Conservation (phyloP, 2,888 invertebrate species). For the Hemistola chrysoprasaria region DNA sequence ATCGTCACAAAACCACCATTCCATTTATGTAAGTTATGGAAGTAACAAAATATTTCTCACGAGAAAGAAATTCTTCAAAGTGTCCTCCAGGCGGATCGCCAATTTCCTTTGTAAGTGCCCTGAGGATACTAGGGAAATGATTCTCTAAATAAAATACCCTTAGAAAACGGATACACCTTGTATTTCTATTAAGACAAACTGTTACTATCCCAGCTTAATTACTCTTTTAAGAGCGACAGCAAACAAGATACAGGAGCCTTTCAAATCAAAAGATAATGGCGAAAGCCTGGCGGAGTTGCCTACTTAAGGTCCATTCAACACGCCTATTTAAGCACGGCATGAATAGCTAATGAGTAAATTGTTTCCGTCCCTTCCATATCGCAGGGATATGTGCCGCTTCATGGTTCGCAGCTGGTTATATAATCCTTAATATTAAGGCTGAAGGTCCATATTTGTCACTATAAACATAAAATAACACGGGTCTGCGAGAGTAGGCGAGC, state of each 20-base stretch:
- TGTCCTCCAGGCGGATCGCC: slow-evolving; percentile 50
- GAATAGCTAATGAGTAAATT: slow-evolving; percentile 51
- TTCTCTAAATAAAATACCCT: slow-evolving; percentile 52
- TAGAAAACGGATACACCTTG: slow-evolving; percentile 37
- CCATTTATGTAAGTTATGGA: slow-evolving; percentile 28
- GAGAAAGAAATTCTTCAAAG: slow-evolving; percentile 47
- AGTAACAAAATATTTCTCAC: slow-evolving; percentile 35
- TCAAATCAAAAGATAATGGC: slow-evolving; percentile 23
- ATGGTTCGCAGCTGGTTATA: slow-evolving; percentile 29
- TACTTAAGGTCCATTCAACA: slow-evolving; percentile 28
- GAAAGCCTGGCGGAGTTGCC: slow-evolving; percentile 6
- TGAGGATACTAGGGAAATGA: slow-evolving; percentile 61
- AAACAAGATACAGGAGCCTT: slow-evolving; percentile 2
- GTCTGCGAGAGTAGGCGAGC: slow-evolving; percentile 40
- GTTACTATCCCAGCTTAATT: slow-evolving; percentile 7
- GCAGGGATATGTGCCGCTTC: slow-evolving; percentile 33
- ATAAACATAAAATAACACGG: slow-evolving; percentile 51
- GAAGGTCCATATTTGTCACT: slow-evolving; percentile 55
- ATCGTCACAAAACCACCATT: slow-evolving; percentile 16
- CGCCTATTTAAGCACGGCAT: slow-evolving; percentile 37
- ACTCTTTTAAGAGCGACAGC: slow-evolving; percentile 4
- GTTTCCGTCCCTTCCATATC: slow-evolving; percentile 37
- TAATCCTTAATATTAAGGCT: slow-evolving; percentile 42
- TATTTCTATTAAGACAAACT: slow-evolving; percentile 29
- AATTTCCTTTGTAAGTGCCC: slow-evolving; percentile 57